These are phyloP conservation scores for Cercocebus atys DNA, from an alignment of 2,113 vertebrate species.

Conservation along the genomic window DNA sequence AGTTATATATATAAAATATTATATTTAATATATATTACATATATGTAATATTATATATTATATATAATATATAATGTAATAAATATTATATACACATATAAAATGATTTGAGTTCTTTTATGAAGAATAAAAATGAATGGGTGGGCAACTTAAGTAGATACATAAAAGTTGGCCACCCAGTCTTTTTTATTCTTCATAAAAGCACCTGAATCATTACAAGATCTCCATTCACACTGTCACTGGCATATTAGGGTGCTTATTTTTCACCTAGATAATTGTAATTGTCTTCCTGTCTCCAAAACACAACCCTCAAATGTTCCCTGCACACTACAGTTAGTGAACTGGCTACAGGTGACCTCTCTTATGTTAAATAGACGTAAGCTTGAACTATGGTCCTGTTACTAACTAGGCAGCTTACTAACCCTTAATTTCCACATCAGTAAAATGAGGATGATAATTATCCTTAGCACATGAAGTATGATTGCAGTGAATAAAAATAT, in stretches of 20 bases:
- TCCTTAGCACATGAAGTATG: background rate
- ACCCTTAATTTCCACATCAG: background rate
- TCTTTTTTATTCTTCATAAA: background rate
- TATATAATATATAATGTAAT: too few species aligned
- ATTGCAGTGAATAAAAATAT: background rate
- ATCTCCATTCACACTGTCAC: background rate
- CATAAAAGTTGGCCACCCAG: background rate
- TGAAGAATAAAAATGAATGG: too few species aligned
- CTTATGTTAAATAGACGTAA: background rate
- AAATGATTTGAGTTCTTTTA: too few species aligned
- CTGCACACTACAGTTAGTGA: background rate
- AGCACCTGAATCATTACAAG: background rate
- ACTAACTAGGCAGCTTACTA: background rate
- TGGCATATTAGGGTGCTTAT: background rate
- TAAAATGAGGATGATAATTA: slow-evolving; percentile 11
- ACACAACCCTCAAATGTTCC: background rate
- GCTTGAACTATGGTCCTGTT: background rate
- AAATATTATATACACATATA: background rate
- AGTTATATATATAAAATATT: background rate
- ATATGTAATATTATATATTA: background rate
- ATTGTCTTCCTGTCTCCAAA: background rate
- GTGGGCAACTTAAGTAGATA: too few species aligned
- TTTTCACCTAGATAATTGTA: background rate
- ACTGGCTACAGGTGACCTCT: background rate
- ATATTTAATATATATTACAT: background rate